Conservation (phyloP, 2,888 invertebrate genomes). For the Julus scanicus region DNA sequence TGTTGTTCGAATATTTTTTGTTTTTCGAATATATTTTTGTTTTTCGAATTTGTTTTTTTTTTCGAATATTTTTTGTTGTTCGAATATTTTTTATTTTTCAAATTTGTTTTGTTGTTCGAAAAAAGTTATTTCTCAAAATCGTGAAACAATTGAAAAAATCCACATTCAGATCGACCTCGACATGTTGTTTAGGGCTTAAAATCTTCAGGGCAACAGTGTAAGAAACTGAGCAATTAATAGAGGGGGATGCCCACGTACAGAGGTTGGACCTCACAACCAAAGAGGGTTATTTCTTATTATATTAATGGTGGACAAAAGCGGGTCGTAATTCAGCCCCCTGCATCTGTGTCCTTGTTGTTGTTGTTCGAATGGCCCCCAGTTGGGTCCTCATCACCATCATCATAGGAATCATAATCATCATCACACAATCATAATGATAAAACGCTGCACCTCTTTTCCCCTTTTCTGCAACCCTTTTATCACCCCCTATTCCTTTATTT, state of each 20-base stretch:
- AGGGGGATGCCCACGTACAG: background rate
- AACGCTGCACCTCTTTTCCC: slow-evolving; percentile 26
- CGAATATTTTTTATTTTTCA: no score
- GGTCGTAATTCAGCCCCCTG: slow-evolving; percentile 24
- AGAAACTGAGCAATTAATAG: background rate
- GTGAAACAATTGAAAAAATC: no score
- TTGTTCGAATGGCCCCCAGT: background rate
- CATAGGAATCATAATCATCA: slow-evolving; percentile 2
- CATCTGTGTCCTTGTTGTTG: slow-evolving; percentile 42
- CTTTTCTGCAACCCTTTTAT: background rate
- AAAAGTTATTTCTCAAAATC: no score
- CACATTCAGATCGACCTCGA: no score
- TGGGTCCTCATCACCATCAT: slow-evolving; percentile 39
- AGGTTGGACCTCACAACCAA: background rate
- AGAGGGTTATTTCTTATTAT: background rate
- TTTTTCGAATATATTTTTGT: no score
- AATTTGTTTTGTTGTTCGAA: no score
- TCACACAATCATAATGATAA: slow-evolving; percentile 38
- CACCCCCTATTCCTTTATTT: slow-evolving; percentile 15
- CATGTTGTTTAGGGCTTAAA: no score
- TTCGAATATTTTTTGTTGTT: no score
- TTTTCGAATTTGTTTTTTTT: no score
- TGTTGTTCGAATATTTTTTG: no score
- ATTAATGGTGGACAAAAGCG: background rate
- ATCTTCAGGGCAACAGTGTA: background rate